Base-by-base conservation (phyloP, 1,140 invertebrate species). In the Telenomus remus region DNA sequence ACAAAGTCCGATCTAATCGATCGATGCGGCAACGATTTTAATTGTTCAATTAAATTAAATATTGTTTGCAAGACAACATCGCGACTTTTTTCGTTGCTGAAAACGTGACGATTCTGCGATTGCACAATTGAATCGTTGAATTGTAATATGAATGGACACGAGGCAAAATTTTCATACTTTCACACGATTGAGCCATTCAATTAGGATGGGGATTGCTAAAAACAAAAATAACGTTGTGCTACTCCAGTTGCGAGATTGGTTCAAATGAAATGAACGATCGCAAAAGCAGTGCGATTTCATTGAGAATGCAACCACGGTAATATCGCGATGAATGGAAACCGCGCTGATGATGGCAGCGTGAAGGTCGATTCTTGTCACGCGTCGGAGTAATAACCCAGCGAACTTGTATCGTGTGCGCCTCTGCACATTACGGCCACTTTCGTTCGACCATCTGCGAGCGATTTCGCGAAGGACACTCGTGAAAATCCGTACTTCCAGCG, bases 401-500 rank as follows among this genome's bases (percentile, higher is more conserved):
- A 60, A 59, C 73, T 76, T 63, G 54, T 53, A 34, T 46, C 63
- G 33, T 43, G 48, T 53, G 54, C 50, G 50, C 54, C 42, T 69
- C 73, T 63, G 39, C 66, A 49, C 61, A 65, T 53, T 54, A 16
- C 47, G 54, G 54, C 48, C 61, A 70, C 66, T 75, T 74, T 78
- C 61, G 56, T 69, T 56, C 74, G 42, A 56, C 55, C 63, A 68
- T 60, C 61, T 48, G 60, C 48, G 55, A 54, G 55, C 73, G 60
- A 64, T 64, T 64, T 65, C 74, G 50, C 61, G 74, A 76, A 76
- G 74, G 74, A 70, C 74, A 54, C 54, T 72, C 59, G 63, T 73
- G 63, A 51, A 72, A 72, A 71, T 47, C 42, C 63, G 54, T 39
- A 8, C 48, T 77, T 77, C 69, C 63, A 56, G 50, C 68, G 75